Conservation (phyloP, 2,113 vertebrate genomes). For the Struthidea cinerea region DNA sequence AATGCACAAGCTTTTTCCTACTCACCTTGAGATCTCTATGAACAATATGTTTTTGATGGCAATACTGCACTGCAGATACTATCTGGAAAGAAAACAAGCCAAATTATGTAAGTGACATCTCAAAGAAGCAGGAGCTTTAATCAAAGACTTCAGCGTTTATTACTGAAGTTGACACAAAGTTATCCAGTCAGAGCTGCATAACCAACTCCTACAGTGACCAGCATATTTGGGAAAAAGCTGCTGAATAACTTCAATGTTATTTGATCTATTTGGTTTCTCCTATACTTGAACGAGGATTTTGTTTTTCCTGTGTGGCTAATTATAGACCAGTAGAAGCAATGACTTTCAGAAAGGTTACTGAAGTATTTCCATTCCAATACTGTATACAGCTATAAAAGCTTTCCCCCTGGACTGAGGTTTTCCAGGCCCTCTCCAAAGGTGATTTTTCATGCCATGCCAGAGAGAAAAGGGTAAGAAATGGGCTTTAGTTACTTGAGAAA, state of each 20-base stretch:
- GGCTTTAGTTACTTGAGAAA: background rate
- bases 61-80: slow-evolving; percentile 99
- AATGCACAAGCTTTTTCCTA: background rate
- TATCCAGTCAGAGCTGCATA: background rate
- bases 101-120: slow-evolving; percentile 26
- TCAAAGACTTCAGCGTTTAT: background rate
- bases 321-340: slow-evolving; percentile 38
- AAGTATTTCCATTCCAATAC: slow-evolving; percentile 40
- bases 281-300: slow-evolving; percentile 16
- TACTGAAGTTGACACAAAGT: background rate
- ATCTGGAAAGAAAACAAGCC: slow-evolving; percentile 78
- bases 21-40: slow-evolving; percentile 98
- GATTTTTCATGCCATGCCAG: background rate
- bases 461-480: background rate
- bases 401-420: background rate
- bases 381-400: slow-evolving; percentile 13
- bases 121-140: background rate
- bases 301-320: slow-evolving; percentile 52
- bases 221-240: background rate
- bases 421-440: background rate
- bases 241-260: background rate
- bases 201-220: background rate
- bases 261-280: slow-evolving; percentile 37
- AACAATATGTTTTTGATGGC: slow-evolving; percentile 98
- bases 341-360: slow-evolving; percentile 60